Evolutionary conservation across 2,888 invertebrate genomes (phyloP), one percentile per base, ranked within the genome.

Genomic region (Synergus umbraculus): DNA sequence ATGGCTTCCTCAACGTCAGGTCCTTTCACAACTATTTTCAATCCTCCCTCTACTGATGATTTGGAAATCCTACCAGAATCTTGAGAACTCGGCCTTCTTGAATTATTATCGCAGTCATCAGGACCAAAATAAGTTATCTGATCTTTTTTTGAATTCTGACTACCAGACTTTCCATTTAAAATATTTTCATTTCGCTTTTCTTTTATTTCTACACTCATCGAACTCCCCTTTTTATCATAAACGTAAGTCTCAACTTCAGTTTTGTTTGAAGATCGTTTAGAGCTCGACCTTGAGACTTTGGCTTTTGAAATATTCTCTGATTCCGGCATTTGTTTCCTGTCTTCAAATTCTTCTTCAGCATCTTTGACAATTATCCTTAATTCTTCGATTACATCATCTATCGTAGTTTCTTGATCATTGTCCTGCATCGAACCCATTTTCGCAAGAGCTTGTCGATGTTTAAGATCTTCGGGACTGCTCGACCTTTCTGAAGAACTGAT

Each of bases 371-470:
- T 97, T 87, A 97, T 97, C 84, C 96, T 94, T 58, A 97, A 92
- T 90, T 97, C 97, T 91, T 97, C 97, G 88, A 97, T 97, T 2
- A 97, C 97, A 92, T 97, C 97, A 87, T 97, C 97, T 82, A 97
- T 97, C 2, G 97, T 97, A 0, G 96, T 96, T 92, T 96, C 96
- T 79, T 95, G 95, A 89, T 96, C 96, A 84, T 95, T 95, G 66
- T 95, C 95, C 80, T 83, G 86, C 46, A 82, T 93, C 63, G 93
- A 65, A 78, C 81, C 63, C 77, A 79, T 76, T 81, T 83, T 37
- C 9, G 15, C 18, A n/a, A 43, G 65, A 85, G 76, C 13, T 82
- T 81, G 4, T 92, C 90, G 67, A 66, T 44, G 87, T 93, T 92
- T 81, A 44, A 10, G 44, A 49, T 94, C 94, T 86, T 96, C 96